These are phyloP conservation scores for Hylia prasina DNA, from an alignment of 2,113 vertebrate genomes.

Conservation along the genomic window DNA sequence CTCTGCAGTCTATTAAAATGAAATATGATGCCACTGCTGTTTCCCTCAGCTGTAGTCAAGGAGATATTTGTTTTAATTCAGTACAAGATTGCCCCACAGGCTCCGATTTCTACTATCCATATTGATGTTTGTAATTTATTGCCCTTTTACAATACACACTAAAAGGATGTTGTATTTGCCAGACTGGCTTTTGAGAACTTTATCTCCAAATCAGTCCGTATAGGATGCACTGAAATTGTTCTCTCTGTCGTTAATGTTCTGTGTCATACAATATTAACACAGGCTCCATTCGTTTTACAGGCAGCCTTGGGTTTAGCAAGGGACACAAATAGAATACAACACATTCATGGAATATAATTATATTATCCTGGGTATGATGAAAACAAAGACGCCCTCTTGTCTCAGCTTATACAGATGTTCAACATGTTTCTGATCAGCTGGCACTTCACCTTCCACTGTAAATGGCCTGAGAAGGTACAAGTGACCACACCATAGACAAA, in stretches of 20 bases:
- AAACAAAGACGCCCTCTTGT: not conserved
- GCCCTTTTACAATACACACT: not conserved
- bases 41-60: constrained; percentile 18
- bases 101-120: constrained; percentile 4
- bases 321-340: not conserved
- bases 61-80: constrained; percentile 46
- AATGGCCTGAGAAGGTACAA: not conserved
- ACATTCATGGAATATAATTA: not conserved
- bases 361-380: not conserved
- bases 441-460: not conserved
- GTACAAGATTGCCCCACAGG: constrained; percentile 7
- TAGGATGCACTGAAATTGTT: not conserved
- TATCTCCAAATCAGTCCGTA: not conserved
- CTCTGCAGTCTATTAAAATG: constrained; percentile 56
- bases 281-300: not conserved
- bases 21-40: constrained; percentile 17
- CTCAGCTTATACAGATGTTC: not conserved
- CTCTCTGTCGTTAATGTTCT: not conserved
- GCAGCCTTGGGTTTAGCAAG: not conserved
- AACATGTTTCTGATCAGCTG: not conserved
- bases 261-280: not conserved
- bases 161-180: not conserved
- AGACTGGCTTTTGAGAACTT: not conserved
- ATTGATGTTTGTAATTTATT: constrained; percentile 26
- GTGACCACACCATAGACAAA: not conserved